Conservation (phyloP, 2,888 invertebrate genomes). For the Hirtodrosophila duncani region DNA sequence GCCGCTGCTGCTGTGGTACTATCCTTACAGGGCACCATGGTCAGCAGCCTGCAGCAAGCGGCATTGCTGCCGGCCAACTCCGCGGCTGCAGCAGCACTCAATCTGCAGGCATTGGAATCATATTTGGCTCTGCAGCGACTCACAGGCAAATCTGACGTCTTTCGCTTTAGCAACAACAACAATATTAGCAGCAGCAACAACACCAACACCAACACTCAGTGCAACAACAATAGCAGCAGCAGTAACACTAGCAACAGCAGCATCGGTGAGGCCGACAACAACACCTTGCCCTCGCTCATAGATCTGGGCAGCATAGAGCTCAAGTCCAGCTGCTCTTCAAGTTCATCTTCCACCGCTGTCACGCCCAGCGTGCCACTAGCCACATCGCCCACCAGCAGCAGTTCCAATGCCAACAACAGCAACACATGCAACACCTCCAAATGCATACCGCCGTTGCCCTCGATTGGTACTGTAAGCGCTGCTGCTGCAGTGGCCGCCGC, state of each 20-base stretch:
- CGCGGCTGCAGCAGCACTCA: conserved; percentile 90
- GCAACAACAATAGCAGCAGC: conserved; percentile 24
- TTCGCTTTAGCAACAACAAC: conserved; percentile 78
- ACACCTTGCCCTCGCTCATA: conserved; percentile 42
- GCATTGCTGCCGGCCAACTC: conserved; percentile 89
- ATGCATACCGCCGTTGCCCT: conserved; percentile 76
- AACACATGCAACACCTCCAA: conserved; percentile 23
- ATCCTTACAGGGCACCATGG: conserved; percentile 90
- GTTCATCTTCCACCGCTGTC: conserved; percentile 37
- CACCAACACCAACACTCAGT: conserved; percentile 14
- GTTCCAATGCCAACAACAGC: conserved; percentile 18
- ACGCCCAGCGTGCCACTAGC: conserved; percentile 17
- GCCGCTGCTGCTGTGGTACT: conserved; percentile 85
- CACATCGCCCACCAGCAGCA: conserved; percentile 71
- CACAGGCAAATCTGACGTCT: conserved; percentile 84
- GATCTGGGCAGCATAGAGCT: conserved; percentile 56
- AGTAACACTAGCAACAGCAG: conserved; percentile 28
- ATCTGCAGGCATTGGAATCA: conserved; percentile 91
- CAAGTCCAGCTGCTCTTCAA: conserved; percentile 54
- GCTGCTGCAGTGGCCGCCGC: conserved; percentile 79
- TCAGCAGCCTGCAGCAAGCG: conserved; percentile 90
- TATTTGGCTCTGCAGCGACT: conserved; percentile 90
- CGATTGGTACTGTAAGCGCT: conserved; percentile 79
- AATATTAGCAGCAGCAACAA: conserved; percentile 21
- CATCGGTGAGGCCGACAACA: conserved; percentile 29